phyloP scores from a whole-genome alignment of 35 echinoderm and acorn worm species.

The Stichopus chloronotus region DNA sequence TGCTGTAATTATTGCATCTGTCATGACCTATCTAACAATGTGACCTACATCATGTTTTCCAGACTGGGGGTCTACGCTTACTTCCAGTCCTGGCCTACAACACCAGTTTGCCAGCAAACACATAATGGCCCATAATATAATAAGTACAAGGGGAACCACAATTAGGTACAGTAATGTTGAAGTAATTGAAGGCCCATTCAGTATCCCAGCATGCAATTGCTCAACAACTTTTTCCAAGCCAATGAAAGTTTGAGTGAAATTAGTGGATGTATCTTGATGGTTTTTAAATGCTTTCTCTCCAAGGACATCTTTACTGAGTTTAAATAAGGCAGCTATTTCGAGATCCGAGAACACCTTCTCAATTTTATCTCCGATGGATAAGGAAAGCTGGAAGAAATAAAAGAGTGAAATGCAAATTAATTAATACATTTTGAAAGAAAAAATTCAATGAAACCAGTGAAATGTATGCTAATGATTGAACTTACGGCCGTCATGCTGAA shows the following conservation, averaged over 20 bases:
- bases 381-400: conserved; percentile 64
- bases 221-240: conserved; percentile 61
- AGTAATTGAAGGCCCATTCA: conserved; percentile 74
- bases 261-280: background rate
- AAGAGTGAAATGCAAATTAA: conserved; percentile 18
- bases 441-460: too few relatives aligned
- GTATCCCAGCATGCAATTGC: conserved; percentile 65
- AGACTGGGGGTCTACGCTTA: conserved; percentile 21
- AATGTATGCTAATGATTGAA: background rate
- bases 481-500: background rate
- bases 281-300: conserved; percentile 21
- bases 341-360: conserved; percentile 74
- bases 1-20: too few relatives aligned
- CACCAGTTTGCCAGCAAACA: conserved; percentile 81
- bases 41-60: conserved; percentile 52
- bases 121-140: conserved; percentile 59
- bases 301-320: conserved; percentile 47
- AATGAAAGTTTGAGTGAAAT: conserved; percentile 46
- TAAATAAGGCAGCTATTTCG: conserved; percentile 64
- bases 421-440: background rate
- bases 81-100: conserved; percentile 38
- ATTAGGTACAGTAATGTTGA: conserved; percentile 59
- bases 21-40: background rate
- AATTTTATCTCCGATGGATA: conserved; percentile 65
- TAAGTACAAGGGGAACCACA: conserved; percentile 54